These are phyloP conservation scores for Falco cherrug DNA, from an alignment of 2,797 vertebrate species.

Conservation along the genomic window DNA sequence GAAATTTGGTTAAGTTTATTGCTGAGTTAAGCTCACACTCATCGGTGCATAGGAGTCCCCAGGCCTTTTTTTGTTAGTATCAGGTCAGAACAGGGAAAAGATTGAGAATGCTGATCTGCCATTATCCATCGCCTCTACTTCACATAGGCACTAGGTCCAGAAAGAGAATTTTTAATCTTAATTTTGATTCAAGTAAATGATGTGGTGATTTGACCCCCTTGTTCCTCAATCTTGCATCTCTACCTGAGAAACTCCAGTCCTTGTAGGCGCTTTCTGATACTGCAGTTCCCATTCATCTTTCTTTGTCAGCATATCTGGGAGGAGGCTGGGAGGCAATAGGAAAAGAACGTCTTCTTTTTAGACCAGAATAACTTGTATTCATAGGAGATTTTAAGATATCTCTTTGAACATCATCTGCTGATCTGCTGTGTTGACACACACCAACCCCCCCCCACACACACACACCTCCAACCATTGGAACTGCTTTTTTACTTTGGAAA, in stretches of 20 bases:
- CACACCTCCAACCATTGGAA: neutral
- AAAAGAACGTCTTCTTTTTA: conserved; percentile 23
- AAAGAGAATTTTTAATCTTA: conserved; percentile 29
- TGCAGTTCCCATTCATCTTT: conserved; percentile 5
- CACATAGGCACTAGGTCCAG: neutral
- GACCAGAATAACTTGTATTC: conserved; percentile 55
- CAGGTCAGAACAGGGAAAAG: neutral
- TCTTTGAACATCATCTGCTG: conserved; percentile 15
- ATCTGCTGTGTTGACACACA: neutral
- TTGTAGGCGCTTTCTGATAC: neutral
- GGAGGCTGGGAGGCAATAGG: conserved; percentile 34
- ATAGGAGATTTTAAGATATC: conserved; percentile 38
- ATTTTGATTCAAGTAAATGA: neutral
- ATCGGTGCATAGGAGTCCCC: neutral
- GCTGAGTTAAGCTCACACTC: neutral
- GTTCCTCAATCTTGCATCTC: neutral
- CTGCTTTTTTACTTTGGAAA: neutral
- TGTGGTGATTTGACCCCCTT: neutral
- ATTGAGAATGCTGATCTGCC: neutral
- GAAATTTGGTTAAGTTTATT: neutral
- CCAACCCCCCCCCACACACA: too few species aligned
- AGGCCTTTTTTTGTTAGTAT: neutral
- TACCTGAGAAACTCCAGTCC: neutral
- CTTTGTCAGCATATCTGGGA: conserved; percentile 53
- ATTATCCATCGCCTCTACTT: neutral